Percentiles rank a stretch among this genome's conserved stretches.
Evolutionary conservation across 2,888 invertebrate genomes (phyloP).

Genomic region (Nesidiocoris tenuis): DNA sequence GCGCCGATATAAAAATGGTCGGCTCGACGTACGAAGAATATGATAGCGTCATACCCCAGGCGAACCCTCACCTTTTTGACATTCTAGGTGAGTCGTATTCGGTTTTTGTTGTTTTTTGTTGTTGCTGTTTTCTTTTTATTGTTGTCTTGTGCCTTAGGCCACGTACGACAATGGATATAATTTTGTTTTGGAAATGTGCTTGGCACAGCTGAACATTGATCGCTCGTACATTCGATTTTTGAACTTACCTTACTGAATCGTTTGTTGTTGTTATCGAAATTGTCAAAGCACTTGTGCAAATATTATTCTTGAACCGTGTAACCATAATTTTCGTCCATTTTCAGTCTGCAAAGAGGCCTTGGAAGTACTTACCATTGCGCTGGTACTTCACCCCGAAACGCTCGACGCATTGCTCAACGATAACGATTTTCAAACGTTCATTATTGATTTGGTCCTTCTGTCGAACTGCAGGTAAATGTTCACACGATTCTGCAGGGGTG

Average conservation of each 20-base stretch:
- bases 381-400: constrained; percentile 85
- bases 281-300: too few relatives aligned
- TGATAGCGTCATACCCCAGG: constrained; percentile 62
- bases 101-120: too few relatives aligned
- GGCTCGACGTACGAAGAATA: constrained; percentile 59
- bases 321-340: constrained; percentile 24
- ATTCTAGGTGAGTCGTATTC: constrained; percentile 58
- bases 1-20: constrained; percentile 48
- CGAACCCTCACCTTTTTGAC: constrained; percentile 67
- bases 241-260: too few relatives aligned
- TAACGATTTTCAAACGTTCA: constrained; percentile 82
- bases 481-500: too few relatives aligned
- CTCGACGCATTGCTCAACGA: constrained; percentile 79
- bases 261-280: too few relatives aligned
- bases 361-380: constrained; percentile 85
- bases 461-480: constrained; percentile 58
- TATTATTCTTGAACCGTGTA: too few relatives aligned
- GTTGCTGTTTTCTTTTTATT: not conserved
- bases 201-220: too few relatives aligned
- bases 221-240: too few relatives aligned
- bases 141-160: not conserved
- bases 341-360: constrained; percentile 86
- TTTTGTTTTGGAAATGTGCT: too few relatives aligned
- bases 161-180: too few relatives aligned
- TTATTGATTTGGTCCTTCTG: constrained; percentile 82